Percentiles rank a stretch among this genome's conserved stretches.
Conservation (phyloP, 2,888 invertebrate species). For the Sialis lutaria region DNA sequence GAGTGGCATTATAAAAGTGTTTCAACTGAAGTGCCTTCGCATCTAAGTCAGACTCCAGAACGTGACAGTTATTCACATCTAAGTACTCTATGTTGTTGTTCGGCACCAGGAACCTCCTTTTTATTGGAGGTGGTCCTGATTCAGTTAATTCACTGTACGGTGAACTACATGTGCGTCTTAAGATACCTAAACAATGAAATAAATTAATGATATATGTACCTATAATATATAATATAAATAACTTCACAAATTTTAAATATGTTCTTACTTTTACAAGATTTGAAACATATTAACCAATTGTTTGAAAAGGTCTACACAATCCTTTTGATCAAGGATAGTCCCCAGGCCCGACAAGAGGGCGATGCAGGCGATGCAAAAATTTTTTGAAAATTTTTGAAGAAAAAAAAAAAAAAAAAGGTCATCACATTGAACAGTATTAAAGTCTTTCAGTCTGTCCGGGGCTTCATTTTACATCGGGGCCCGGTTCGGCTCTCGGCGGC, state of each 20-base stretch:
- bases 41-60: slow-evolving; percentile 9
- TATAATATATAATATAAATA: background rate
- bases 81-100: slow-evolving; percentile 9
- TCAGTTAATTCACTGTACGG: slow-evolving; percentile 20
- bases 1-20: slow-evolving; percentile 6
- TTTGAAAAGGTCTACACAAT: no score
- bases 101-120: slow-evolving; percentile 19
- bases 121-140: slow-evolving; percentile 20
- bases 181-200: background rate
- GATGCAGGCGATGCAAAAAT: no score
- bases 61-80: slow-evolving; percentile 7
- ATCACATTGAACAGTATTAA: no score
- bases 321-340: no score
- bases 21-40: slow-evolving; percentile 7
- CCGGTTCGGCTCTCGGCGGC: no score
- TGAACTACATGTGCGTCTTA: slow-evolving; percentile 14
- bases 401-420: no score
- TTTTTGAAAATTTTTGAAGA: no score
- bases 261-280: no score
- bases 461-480: no score
- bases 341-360: no score
- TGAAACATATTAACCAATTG: no score
- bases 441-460: no score
- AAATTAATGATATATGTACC: slow-evolving; percentile 4
- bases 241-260: slow-evolving; percentile 1